phyloP scores from a whole-genome alignment of 2,113 vertebrate genomes.

The Callospermophilus lateralis region DNA sequence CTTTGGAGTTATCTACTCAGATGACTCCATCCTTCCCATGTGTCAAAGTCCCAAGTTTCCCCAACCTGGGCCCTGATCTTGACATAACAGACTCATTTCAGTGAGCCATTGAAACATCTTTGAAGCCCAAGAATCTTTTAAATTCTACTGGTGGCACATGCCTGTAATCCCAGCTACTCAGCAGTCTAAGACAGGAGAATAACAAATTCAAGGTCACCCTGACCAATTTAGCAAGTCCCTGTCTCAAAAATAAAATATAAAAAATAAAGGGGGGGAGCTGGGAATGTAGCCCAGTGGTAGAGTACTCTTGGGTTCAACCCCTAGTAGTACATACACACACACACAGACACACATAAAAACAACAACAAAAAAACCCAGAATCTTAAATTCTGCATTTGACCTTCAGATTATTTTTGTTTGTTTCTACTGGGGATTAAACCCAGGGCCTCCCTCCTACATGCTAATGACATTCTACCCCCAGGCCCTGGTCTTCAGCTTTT shows the following conservation, averaged over 20 bases:
- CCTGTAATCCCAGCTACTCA: no score
- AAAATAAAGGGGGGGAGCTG: no score
- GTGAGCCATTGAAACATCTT: neutral
- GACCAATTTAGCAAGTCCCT: no score
- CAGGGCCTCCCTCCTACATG: neutral
- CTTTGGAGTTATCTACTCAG: neutral
- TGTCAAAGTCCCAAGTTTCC: neutral
- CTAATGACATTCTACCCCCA: neutral
- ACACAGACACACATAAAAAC: no score
- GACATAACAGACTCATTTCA: neutral
- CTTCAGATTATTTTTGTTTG: neutral
- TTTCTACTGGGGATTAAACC: neutral
- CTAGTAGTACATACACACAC: no score
- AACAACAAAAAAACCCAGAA: no score
- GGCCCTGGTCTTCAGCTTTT: neutral
- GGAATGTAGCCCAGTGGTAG: no score
- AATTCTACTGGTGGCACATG: no score
- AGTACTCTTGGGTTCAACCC: no score
- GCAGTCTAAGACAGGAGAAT: no score
- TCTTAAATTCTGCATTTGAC: neutral
- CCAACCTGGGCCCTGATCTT: neutral
- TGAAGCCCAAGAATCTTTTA: neutral
- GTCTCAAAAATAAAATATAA: no score
- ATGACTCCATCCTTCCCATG: neutral
- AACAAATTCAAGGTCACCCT: no score